Conservation (phyloP, 2,888 invertebrate species). For the Drosophila robusta region DNA sequence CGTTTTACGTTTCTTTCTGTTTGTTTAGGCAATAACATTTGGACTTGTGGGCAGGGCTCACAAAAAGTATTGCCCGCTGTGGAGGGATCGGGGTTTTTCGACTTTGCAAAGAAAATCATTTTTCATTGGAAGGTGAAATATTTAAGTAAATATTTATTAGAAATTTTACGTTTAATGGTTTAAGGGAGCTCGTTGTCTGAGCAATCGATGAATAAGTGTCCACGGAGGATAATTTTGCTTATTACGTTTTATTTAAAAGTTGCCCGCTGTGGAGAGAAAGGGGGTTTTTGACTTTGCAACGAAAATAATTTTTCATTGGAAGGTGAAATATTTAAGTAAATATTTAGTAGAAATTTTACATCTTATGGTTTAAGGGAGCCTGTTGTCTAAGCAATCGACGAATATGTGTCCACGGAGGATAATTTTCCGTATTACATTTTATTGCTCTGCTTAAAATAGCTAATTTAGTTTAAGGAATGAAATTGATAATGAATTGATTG, state of each 20-base stretch:
- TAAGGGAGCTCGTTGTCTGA: background rate
- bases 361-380: constrained; percentile 29
- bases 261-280: background rate
- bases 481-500: too few relatives aligned
- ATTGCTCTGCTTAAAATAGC: too few relatives aligned
- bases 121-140: constrained; percentile 26
- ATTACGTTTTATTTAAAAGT: background rate
- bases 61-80: constrained; percentile 23
- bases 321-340: constrained; percentile 47
- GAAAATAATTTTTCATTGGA: constrained; percentile 27
- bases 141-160: constrained; percentile 61
- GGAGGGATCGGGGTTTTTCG: background rate
- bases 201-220: constrained; percentile 18
- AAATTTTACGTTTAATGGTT: constrained; percentile 42
- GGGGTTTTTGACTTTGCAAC: constrained; percentile 10
- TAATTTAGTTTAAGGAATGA: too few relatives aligned
- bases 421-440: background rate
- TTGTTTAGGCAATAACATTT: constrained; percentile 71
- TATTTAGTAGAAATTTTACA: constrained; percentile 55
- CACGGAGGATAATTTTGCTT: background rate
- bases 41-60: constrained; percentile 30
- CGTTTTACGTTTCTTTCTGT: constrained; percentile 32
- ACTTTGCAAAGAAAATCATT: constrained; percentile 30
- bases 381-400: constrained; percentile 14
- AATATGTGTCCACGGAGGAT: background rate